Evolutionary conservation across 2,888 invertebrate species (phyloP), one percentile per base, ranked within the genome.

Genomic region (Meliscaeva auricollis): DNA sequence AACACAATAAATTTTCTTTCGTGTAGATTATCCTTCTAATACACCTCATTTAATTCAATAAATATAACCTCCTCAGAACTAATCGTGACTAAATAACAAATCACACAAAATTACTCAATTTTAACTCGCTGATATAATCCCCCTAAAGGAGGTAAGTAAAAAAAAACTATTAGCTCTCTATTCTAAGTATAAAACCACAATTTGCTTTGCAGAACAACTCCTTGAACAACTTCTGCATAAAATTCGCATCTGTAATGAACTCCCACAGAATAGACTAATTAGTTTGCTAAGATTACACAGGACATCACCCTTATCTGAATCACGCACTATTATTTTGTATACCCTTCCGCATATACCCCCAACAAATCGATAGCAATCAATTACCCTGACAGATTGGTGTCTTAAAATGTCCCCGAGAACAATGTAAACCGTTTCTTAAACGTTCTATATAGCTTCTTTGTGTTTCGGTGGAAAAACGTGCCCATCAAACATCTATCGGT

Each of bases 401-500:
- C 87, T 87, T 87, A 82, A 82, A 74, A 58, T 56, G 85, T 85
- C 81, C 76, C 72, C 81, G 76, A 69, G 72, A 76, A 85, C 85
- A 81, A 81, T 76, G 81, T 76, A 73, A 76, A 2, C 69, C 62
- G 68, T 73, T 85, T 68, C 81, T 76, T 75, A 46, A 66, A 48
- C 44, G 66, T 52, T 69, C 72, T 38, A n/a, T n/a, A n/a, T n/a
- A 4, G 35, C 72, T 68, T 48, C 66, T 50, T 66, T 66, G 64
- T 70, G 44, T 74, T 62, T 52, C n/a, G 64, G n/a, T 20, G 41
- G 30, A 70, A 72, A 79, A 80, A 76, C 75, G 80, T 68, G 84
- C 80, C 84, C 81, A 85, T 81, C 85, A 85, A 85, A 85, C 85
- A 85, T 85, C 85, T 60, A 81, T 85, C 81, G 85, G 81, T 81